Conservation (phyloP, 2,113 vertebrate species). For the Neomonachus schauinslandi region DNA sequence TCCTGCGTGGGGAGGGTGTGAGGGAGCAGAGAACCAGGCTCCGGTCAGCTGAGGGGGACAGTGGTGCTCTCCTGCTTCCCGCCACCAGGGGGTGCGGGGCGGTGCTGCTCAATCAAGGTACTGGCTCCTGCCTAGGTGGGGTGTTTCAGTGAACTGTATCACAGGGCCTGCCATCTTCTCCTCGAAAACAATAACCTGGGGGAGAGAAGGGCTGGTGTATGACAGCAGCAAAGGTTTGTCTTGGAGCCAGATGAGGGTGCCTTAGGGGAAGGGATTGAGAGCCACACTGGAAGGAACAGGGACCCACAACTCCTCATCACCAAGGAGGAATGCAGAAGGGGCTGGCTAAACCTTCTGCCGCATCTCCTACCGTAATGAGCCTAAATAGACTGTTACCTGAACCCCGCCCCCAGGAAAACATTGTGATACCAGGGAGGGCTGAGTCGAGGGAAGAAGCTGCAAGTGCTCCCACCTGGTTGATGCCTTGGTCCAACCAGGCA, state of each 20-base stretch:
- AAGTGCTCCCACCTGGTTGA: conserved; percentile 91
- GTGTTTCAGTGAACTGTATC: conserved; percentile 89
- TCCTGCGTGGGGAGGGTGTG: background rate
- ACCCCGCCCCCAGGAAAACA: accelerated
- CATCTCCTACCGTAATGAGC: background rate
- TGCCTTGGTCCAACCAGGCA: conserved; percentile 90
- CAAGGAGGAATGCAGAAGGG: background rate
- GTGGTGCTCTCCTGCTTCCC: background rate
- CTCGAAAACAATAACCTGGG: conserved; percentile 94
- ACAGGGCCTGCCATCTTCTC: conserved; percentile 90
- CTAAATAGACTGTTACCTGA: background rate
- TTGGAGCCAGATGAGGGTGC: background rate
- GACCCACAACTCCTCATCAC: background rate
- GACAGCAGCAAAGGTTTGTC: background rate
- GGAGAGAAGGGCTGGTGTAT: background rate
- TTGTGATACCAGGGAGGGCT: background rate
- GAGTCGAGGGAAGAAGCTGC: background rate
- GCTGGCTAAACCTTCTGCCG: accelerated
- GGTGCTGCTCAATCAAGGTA: conserved; percentile 82
- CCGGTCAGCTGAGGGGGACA: background rate
- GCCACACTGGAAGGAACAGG: background rate
- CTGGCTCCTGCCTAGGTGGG: conserved; percentile 91
- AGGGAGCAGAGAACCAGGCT: background rate
- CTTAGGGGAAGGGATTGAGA: background rate
- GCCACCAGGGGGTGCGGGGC: background rate